A percentile compares a stretch with the other conserved stretches of the same genome.
Evolutionary conservation across 2,888 invertebrate species (phyloP).

Genomic region (Scaptomyza tumidula): DNA sequence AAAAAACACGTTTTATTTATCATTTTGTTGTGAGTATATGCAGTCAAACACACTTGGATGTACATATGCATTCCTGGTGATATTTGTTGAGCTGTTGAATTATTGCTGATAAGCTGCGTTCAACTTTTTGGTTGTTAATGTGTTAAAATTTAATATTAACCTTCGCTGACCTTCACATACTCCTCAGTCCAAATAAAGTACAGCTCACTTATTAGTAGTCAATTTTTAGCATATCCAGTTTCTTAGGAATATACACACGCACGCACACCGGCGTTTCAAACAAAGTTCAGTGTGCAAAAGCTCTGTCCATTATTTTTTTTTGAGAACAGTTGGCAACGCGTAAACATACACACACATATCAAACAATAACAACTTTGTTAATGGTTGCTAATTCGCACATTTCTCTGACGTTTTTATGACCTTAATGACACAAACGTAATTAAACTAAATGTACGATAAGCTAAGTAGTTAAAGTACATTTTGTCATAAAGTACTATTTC

Average conservation of each 20-base stretch:
- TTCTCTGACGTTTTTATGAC: conserved; percentile 44
- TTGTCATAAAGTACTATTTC: conserved; percentile 22
- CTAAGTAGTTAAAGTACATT: conserved; percentile 16
- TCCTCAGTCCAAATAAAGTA: not conserved
- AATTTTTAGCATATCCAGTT: conserved; percentile 21
- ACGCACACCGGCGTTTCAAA: conserved; percentile 19
- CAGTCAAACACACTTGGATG: not conserved
- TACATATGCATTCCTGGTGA: no score
- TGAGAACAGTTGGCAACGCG: conserved; percentile 43
- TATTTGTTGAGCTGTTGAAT: conserved; percentile 11
- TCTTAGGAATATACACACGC: not conserved
- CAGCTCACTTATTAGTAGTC: conserved; percentile 17
- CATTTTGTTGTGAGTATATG: conserved; percentile 16
- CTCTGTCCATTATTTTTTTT: conserved; percentile 5
- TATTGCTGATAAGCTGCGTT: conserved; percentile 46
- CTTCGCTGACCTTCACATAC: conserved; percentile 62
- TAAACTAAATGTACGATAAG: conserved; percentile 44
- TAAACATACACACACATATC: not conserved
- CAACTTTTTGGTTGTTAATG: conserved; percentile 17
- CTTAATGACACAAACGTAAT: conserved; percentile 27
- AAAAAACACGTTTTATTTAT: conserved; percentile 6
- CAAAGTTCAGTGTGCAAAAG: conserved; percentile 33
- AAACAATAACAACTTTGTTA: conserved; percentile 30
- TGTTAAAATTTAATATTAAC: conserved; percentile 42
- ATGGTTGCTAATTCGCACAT: conserved; percentile 19